Percentiles rank a stretch among this genome's conserved stretches.
Conservation (phyloP, 2,888 invertebrate genomes). For the Gryllus longicercus region DNA sequence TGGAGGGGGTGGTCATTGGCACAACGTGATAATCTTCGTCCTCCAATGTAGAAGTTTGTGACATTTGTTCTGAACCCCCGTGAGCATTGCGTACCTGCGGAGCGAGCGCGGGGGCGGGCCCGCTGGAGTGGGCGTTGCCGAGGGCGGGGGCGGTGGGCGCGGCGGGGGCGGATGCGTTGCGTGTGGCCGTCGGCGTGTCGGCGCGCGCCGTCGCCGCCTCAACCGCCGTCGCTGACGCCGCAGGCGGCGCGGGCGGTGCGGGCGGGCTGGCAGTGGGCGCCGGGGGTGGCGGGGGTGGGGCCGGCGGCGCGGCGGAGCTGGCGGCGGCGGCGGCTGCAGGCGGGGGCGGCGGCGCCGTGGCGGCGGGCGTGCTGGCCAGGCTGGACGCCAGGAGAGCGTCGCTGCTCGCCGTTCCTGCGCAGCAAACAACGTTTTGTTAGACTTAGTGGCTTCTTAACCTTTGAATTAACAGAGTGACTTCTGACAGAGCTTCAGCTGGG, state of each 20-base stretch:
- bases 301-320: not conserved
- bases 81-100: not conserved
- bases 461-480: too few species aligned
- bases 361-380: slow-evolving; percentile 32
- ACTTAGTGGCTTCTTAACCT: too few species aligned
- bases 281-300: slow-evolving; percentile 19
- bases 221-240: too few species aligned
- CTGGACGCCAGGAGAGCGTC: slow-evolving; percentile 39
- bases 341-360: slow-evolving; percentile 31
- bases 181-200: not conserved
- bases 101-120: not conserved
- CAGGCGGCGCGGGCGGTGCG: too few species aligned
- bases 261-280: slow-evolving; percentile 25
- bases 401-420: slow-evolving; percentile 31
- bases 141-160: slow-evolving; percentile 7
- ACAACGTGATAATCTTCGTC: too few species aligned
- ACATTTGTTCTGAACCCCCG: too few species aligned
- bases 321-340: slow-evolving; percentile 34
- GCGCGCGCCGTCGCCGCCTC: too few species aligned
- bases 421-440: too few species aligned
- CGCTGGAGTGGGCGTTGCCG: not conserved
- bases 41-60: too few species aligned
- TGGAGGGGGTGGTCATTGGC: too few species aligned
- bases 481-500: too few species aligned
- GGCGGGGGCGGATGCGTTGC: not conserved